Evolutionary conservation across 2,797 vertebrate genomes (phyloP).

Genomic region (Telmatherina bonti): DNA sequence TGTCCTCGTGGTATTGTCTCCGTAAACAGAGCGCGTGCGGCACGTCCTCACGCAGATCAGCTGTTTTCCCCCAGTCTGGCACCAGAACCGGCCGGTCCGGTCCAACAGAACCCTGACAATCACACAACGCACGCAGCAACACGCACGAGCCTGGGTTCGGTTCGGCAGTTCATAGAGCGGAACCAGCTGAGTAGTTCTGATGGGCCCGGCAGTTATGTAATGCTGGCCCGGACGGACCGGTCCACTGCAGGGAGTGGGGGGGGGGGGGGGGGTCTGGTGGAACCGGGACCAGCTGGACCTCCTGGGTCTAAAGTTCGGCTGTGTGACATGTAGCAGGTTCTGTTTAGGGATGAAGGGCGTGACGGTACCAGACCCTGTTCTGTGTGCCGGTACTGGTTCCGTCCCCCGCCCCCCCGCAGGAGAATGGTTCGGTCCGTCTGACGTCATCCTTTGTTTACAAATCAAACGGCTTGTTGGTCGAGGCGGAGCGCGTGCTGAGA

Average conservation of each 20-base stretch:
- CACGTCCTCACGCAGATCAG: too few species aligned
- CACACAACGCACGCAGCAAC: too few species aligned
- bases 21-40: not conserved
- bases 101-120: too few species aligned
- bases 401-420: not conserved
- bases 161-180: not conserved
- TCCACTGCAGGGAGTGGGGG: too few species aligned
- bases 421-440: conserved; percentile 72
- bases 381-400: not conserved
- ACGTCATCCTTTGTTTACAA: conserved; percentile 97
- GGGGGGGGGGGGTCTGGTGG: too few species aligned
- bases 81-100: too few species aligned
- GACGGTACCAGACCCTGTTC: too few species aligned
- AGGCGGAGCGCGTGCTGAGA: conserved; percentile 71
- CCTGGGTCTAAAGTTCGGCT: not conserved
- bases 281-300: not conserved
- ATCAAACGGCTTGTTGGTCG: conserved; percentile 75
- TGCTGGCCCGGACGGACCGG: conserved; percentile 39
- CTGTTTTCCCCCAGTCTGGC: too few species aligned
- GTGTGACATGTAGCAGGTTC: not conserved
- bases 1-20: not conserved
- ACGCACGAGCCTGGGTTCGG: too few species aligned
- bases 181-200: not conserved
- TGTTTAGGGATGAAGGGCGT: not conserved
- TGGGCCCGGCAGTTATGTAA: conserved; percentile 66